Evolutionary conservation across 2,888 invertebrate species (phyloP).

Genomic region (Cataglyphis cursor): DNA sequence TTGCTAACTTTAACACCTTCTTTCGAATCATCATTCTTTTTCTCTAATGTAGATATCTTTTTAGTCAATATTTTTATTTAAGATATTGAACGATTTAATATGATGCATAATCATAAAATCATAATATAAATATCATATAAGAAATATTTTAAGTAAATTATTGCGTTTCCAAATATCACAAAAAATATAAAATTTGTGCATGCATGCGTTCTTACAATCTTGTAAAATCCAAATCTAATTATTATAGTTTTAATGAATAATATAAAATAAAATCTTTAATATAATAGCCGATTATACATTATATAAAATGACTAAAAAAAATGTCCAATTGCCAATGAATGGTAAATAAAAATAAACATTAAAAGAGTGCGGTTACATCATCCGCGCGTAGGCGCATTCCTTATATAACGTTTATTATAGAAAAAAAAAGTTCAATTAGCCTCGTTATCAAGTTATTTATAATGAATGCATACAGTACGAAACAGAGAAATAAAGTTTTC

Average conservation of each 20-base stretch:
- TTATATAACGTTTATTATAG: constrained; percentile 6
- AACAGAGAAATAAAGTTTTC: not conserved
- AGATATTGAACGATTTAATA: not conserved
- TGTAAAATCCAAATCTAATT: not conserved
- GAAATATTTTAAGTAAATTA: not conserved
- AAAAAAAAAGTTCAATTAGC: constrained; percentile 7
- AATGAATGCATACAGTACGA: not conserved
- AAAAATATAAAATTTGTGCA: not conserved
- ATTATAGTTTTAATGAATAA: not conserved
- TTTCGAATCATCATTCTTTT: not conserved
- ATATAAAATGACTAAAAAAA: not conserved
- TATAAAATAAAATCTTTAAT: not conserved
- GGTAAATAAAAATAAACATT: not conserved
- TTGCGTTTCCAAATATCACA: not conserved
- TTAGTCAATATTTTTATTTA: not conserved
- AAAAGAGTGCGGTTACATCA: not conserved
- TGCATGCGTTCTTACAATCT: not conserved
- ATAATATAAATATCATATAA: not conserved
- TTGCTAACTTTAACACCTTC: not conserved
- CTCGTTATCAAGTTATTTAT: not conserved
- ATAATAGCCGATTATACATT: not conserved
- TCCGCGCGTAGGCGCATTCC: not conserved
- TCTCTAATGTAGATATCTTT: not conserved
- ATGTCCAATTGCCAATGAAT: not conserved
- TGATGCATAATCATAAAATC: constrained; percentile 5